phyloP scores from a whole-genome alignment of 2,797 vertebrate species.

The Manis javanica region DNA sequence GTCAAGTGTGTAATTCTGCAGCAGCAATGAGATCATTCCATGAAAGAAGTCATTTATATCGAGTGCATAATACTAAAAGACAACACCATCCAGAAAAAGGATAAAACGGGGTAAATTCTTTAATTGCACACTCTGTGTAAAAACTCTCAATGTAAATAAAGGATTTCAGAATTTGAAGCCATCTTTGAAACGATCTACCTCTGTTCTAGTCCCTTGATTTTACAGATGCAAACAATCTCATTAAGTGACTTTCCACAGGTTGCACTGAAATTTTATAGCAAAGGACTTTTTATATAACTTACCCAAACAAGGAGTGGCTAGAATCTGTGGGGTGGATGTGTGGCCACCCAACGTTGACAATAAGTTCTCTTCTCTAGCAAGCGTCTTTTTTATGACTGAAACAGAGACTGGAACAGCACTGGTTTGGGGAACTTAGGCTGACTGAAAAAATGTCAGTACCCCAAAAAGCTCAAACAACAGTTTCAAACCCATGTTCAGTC shows the following conservation, averaged over 20 bases:
- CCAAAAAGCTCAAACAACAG: neutral
- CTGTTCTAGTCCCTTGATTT: slow-evolving; percentile 4
- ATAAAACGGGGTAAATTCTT: neutral
- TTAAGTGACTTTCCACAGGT: slow-evolving; percentile 1
- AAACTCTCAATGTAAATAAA: slow-evolving; percentile 43
- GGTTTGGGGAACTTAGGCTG: neutral
- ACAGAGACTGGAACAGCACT: neutral
- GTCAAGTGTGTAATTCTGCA: slow-evolving; percentile 17
- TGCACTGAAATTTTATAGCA: neutral
- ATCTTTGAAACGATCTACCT: neutral
- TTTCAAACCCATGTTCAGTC: slow-evolving; percentile 36
- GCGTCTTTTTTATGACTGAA: slow-evolving; percentile 11
- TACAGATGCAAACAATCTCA: slow-evolving; percentile 3
- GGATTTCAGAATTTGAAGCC: neutral
- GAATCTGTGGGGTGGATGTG: neutral
- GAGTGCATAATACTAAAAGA: neutral
- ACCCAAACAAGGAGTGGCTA: neutral
- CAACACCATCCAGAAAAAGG: neutral
- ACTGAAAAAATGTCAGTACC: neutral
- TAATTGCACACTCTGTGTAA: neutral
- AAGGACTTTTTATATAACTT: neutral
- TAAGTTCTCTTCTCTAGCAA: neutral
- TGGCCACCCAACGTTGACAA: neutral
- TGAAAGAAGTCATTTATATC: neutral
- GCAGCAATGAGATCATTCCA: neutral